Evolutionary conservation across 2,797 vertebrate genomes (phyloP).

Genomic region (Dryobates pubescens): DNA sequence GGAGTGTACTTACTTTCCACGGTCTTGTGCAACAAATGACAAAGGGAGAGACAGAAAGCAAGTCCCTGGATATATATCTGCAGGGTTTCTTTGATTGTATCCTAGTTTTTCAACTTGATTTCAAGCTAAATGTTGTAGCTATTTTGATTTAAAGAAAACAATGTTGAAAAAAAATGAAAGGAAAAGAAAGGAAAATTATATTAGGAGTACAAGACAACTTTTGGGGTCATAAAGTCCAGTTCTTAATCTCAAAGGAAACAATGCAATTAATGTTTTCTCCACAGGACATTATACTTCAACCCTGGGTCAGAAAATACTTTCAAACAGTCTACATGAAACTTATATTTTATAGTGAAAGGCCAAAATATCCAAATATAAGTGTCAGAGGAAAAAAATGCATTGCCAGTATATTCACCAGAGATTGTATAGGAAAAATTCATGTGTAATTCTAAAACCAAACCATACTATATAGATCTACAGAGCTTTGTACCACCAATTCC

Average conservation of each 20-base stretch:
- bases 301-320: background rate
- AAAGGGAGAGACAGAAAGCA: background rate
- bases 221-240: background rate
- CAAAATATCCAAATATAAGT: background rate
- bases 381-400: background rate
- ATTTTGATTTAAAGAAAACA: constrained; percentile 29
- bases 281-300: background rate
- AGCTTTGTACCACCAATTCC: background rate
- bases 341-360: background rate
- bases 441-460: background rate
- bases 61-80: background rate
- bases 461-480: background rate
- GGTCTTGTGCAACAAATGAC: background rate
- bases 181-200: background rate
- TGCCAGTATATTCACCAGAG: background rate
- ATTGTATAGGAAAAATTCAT: background rate
- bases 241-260: background rate
- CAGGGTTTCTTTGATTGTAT: background rate
- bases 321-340: background rate
- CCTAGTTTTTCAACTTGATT: constrained; percentile 1
- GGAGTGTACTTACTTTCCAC: background rate
- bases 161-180: background rate
- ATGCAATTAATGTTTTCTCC: background rate
- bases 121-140: background rate
- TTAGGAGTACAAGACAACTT: background rate